Conservation (phyloP, 2,113 vertebrate species). For the Callopanchax toddi region DNA sequence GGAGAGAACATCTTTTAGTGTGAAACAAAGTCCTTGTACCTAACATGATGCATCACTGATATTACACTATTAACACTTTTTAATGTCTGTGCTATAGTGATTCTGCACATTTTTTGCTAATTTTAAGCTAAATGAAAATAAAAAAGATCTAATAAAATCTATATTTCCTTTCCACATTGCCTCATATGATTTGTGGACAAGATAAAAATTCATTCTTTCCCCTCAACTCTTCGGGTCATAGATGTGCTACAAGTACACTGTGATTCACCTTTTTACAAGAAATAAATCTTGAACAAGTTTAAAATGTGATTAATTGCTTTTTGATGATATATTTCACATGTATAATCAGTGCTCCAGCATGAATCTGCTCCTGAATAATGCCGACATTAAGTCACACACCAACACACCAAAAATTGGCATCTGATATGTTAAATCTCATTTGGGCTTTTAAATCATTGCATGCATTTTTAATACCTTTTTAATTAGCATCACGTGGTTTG, state of each 20-base stretch:
- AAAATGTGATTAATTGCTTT: constrained; percentile 1
- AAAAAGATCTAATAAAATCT: no score
- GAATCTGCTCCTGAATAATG: background rate
- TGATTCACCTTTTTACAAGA: background rate
- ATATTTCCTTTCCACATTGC: background rate
- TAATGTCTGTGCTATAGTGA: no score
- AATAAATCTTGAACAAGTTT: background rate
- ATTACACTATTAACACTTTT: no score
- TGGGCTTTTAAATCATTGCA: constrained; percentile 23
- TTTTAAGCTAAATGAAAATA: no score
- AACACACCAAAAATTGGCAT: background rate
- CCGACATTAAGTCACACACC: constrained; percentile 4
- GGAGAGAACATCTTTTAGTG: no score
- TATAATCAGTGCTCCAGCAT: background rate
- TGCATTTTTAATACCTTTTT: constrained; percentile 36
- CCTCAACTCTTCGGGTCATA: no score
- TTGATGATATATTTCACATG: constrained; percentile 18
- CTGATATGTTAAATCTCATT: background rate
- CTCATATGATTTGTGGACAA: background rate
- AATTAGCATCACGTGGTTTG: constrained; percentile 30
- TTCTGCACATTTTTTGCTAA: no score
- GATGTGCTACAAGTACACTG: background rate
- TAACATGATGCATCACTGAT: no score
- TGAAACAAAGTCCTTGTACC: no score
- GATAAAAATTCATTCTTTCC: background rate